These are phyloP conservation scores for Echinops telfairi DNA, from an alignment of 2,113 vertebrate species.

Conservation along the genomic window DNA sequence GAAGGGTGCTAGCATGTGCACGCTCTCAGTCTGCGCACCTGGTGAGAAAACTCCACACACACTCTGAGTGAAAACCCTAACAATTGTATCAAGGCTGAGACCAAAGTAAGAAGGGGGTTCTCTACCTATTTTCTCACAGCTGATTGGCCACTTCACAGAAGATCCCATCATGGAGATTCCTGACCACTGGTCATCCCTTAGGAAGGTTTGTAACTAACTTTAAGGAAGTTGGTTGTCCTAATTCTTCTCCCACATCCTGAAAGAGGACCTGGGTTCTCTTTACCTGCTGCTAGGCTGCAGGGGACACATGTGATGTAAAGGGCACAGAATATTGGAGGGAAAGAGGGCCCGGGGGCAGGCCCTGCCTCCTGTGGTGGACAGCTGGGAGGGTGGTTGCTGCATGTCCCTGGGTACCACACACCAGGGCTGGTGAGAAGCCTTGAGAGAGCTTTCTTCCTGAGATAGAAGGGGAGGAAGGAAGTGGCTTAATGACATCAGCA, in stretches of 20 bases:
- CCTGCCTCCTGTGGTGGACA: rapidly evolving
- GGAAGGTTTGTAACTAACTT: neutral
- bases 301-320: neutral
- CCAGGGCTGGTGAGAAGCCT: neutral
- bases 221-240: neutral
- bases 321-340: neutral
- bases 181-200: neutral
- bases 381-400: neutral
- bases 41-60: no score
- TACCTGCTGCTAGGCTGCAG: neutral
- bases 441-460: neutral
- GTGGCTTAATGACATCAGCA: neutral
- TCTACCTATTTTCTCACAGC: no score
- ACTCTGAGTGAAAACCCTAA: no score
- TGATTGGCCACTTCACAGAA: no score
- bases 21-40: no score
- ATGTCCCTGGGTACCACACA: neutral
- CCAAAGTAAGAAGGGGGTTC: no score
- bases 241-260: neutral
- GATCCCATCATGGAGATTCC: no score
- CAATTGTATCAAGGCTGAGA: no score
- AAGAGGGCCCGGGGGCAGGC: neutral
- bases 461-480: neutral
- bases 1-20: no score
- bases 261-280: neutral